A percentile compares a stretch with the other conserved stretches of the same genome.
Evolutionary conservation across 1,140 invertebrate species (phyloP).

Genomic region (Papilio aristodemus): DNA sequence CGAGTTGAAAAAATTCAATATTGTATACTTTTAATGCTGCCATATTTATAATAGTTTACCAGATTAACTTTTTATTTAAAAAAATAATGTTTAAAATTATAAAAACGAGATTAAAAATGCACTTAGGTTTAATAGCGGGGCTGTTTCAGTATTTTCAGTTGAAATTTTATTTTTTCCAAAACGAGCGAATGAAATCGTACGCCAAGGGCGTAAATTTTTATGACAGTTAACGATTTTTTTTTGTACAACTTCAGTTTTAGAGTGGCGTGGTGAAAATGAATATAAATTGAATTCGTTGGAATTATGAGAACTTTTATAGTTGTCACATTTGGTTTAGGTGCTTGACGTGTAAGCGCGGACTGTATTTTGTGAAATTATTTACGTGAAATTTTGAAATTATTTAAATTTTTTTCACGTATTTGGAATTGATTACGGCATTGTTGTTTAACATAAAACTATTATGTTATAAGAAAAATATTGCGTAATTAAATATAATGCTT

Average conservation of each 20-base stretch:
- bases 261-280: background rate
- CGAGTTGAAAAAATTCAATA: no score
- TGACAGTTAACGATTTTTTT: constrained; percentile 12
- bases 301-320: background rate
- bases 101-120: background rate
- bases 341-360: background rate
- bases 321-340: background rate
- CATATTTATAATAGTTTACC: no score
- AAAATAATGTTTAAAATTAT: background rate
- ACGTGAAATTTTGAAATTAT: no score
- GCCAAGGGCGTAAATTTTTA: background rate
- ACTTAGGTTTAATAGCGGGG: background rate
- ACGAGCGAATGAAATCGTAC: background rate
- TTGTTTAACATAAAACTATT: no score
- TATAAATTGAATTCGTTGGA: background rate
- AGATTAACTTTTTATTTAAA: background rate
- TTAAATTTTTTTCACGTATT: background rate
- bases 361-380: background rate
- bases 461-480: no score
- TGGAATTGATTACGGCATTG: no score
- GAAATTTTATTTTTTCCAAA: constrained; percentile 1
- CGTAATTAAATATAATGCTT: no score
- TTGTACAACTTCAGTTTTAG: background rate
- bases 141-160: constrained; percentile 5
- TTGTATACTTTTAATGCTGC: background rate